Percentiles rank a stretch among this genome's conserved stretches.
Evolutionary conservation across 2,113 vertebrate species (phyloP).

Genomic region (Zosterops borbonicus): DNA sequence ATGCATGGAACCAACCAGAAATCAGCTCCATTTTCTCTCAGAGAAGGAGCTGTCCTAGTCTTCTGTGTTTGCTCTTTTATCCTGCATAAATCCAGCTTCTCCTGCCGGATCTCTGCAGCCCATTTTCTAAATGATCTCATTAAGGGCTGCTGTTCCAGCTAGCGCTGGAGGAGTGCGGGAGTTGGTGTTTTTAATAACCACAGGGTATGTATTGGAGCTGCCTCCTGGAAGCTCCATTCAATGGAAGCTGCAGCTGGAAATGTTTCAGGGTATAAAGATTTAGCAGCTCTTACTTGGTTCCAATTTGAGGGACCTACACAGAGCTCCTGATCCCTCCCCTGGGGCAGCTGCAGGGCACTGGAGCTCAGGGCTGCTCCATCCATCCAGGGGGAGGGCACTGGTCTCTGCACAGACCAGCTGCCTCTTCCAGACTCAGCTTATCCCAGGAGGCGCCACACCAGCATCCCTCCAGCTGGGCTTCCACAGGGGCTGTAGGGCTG

Average conservation of each 20-base stretch:
- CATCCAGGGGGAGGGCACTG: background rate
- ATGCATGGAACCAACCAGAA: background rate
- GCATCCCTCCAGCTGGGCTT: background rate
- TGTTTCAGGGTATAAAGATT: constrained; percentile 29
- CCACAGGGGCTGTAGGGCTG: background rate
- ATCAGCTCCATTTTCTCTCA: background rate
- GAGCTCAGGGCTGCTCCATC: background rate
- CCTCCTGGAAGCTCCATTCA: constrained; percentile 51
- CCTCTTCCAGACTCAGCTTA: background rate
- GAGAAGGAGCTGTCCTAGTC: background rate
- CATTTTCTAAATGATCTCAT: constrained; percentile 38
- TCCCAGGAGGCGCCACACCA: background rate
- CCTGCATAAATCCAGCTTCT: background rate
- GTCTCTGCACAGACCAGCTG: accelerated
- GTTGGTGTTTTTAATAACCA: constrained; percentile 48
- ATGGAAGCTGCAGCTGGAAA: constrained; percentile 57
- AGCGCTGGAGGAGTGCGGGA: background rate
- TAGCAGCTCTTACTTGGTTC: background rate
- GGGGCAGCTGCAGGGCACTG: background rate
- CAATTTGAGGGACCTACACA: background rate
- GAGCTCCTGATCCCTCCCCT: background rate
- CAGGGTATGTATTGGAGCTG: background rate
- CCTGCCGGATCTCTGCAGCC: constrained; percentile 24
- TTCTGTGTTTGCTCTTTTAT: background rate
- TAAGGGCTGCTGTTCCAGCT: constrained; percentile 31